Conservation (phyloP, 2,888 invertebrate species). For the Callinectes sapidus region DNA sequence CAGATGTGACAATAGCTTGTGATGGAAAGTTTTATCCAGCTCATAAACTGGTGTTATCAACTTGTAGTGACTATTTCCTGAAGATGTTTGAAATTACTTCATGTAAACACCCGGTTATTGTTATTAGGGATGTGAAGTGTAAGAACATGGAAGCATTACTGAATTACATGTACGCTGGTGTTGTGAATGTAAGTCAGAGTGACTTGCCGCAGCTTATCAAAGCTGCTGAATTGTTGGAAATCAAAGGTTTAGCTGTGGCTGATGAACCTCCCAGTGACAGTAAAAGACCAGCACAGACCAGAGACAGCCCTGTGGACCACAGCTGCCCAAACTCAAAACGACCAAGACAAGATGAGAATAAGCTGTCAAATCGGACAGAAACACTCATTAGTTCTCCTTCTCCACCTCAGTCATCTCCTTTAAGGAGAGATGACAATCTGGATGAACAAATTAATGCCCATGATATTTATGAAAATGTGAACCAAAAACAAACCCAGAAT, state of each 20-base stretch:
- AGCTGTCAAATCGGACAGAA: not conserved
- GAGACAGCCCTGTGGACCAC: constrained; percentile 17
- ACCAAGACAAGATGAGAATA: constrained; percentile 32
- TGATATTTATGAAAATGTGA: not conserved
- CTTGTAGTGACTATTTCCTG: constrained; percentile 65
- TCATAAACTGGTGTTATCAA: constrained; percentile 63
- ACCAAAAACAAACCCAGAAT: not conserved
- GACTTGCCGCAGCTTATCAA: constrained; percentile 58
- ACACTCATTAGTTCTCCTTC: not conserved
- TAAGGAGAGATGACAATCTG: not conserved
- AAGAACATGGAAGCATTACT: constrained; percentile 65
- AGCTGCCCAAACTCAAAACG: constrained; percentile 45
- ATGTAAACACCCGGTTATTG: constrained; percentile 66
- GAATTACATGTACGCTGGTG: constrained; percentile 66
- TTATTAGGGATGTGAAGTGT: constrained; percentile 55
- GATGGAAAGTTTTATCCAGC: constrained; percentile 63
- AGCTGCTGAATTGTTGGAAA: constrained; percentile 61
- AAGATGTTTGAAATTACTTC: constrained; percentile 65
- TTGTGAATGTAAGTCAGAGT: constrained; percentile 61
- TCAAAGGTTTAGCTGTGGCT: constrained; percentile 60
- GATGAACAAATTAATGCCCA: not conserved
- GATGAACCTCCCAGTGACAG: constrained; percentile 56
- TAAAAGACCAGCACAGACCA: constrained; percentile 6
- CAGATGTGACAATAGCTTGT: constrained; percentile 61
- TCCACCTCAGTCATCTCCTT: not conserved